Conservation (phyloP, 2,797 vertebrate species). For the Carapus acus region DNA sequence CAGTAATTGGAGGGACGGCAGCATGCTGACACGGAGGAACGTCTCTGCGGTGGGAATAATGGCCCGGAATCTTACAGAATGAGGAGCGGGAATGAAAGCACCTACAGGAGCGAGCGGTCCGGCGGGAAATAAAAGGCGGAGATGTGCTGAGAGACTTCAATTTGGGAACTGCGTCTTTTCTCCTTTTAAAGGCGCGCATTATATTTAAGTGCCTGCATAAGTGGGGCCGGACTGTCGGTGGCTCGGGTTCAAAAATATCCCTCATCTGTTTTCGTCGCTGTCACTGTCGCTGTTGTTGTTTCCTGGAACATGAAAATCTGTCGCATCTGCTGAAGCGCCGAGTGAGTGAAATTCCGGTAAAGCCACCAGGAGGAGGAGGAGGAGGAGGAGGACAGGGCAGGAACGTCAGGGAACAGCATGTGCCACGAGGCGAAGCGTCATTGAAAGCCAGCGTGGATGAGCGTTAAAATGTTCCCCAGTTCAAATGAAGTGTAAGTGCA, state of each 20-base stretch:
- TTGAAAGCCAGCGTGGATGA: background rate
- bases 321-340: no score
- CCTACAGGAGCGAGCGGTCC: conserved; percentile 1
- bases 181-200: background rate
- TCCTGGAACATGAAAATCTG: no score
- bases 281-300: no score
- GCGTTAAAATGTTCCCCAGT: background rate
- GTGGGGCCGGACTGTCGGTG: background rate
- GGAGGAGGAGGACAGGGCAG: no score
- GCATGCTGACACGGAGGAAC: conserved; percentile 53
- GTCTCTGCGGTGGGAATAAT: conserved; percentile 45
- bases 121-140: conserved; percentile 5
- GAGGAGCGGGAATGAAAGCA: conserved; percentile 19
- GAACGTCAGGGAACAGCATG: no score
- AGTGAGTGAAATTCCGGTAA: no score
- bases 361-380: no score
- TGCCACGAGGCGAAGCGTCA: no score
- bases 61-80: conserved; percentile 30
- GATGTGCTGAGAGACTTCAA: conserved; percentile 7
- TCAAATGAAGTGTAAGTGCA: background rate
- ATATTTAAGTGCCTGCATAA: background rate
- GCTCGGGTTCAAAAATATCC: background rate
- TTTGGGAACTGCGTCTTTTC: background rate
- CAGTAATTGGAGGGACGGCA: conserved; percentile 50
- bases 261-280: no score